Percentiles rank a stretch among this genome's conserved stretches.
These are phyloP conservation scores for Trogon surrucura DNA, from an alignment of 2,113 vertebrate species.

Conservation along the genomic window DNA sequence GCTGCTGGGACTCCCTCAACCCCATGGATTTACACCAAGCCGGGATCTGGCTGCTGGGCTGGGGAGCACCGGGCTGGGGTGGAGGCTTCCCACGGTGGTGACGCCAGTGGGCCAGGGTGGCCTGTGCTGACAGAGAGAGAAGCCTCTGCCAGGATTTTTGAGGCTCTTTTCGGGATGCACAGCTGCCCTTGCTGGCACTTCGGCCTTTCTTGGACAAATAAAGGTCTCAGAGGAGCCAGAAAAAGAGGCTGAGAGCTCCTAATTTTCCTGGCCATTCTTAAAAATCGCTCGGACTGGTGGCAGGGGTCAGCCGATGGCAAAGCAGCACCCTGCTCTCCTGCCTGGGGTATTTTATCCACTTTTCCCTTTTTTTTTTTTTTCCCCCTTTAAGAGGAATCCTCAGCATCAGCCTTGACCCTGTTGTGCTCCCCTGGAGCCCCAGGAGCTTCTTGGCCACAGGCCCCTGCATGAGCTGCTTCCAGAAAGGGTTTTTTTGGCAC, in stretches of 20 bases:
- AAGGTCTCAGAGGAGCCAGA: background rate
- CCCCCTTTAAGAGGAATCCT: background rate
- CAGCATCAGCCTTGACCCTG: background rate
- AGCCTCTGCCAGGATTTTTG: background rate
- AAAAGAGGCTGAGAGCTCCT: background rate
- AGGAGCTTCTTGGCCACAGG: background rate
- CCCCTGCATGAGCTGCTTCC: background rate
- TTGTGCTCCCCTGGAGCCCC: background rate
- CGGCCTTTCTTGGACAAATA: background rate
- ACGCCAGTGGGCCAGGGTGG: background rate
- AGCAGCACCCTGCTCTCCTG: background rate
- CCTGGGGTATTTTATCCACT: background rate
- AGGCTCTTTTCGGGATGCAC: background rate
- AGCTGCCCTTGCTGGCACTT: background rate
- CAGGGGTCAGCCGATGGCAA: background rate
- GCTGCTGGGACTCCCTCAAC: background rate
- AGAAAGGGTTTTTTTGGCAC: background rate
- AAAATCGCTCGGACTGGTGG: fast-evolving
- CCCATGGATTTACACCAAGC: background rate
- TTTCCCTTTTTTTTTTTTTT: background rate
- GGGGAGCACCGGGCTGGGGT: fast-evolving
- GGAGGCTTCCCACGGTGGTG: fast-evolving
- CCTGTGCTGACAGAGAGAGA: fast-evolving
- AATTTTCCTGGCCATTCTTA: background rate
- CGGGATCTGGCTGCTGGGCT: background rate